These are phyloP conservation scores for Lycaena phlaeas DNA, from an alignment of 2,888 invertebrate genomes.

Conservation along the genomic window DNA sequence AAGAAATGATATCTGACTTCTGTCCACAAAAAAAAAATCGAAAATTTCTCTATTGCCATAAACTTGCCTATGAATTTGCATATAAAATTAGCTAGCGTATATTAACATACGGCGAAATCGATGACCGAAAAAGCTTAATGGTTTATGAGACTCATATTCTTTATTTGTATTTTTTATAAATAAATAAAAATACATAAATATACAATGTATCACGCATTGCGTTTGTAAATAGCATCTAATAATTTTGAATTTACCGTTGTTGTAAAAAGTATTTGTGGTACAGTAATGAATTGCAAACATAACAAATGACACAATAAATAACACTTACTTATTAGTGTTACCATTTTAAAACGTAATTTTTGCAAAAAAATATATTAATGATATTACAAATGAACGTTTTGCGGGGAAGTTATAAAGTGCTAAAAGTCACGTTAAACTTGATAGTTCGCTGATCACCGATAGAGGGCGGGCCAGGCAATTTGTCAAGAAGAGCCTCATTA, in stretches of 20 bases:
- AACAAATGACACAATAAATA: neutral
- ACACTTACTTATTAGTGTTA: neutral
- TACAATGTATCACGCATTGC: too few relatives aligned
- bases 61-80: too few relatives aligned
- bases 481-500: slow-evolving; percentile 59
- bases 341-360: neutral
- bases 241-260: neutral
- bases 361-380: neutral
- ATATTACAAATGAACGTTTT: slow-evolving; percentile 8
- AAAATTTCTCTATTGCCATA: too few relatives aligned
- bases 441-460: slow-evolving; percentile 57
- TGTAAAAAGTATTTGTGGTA: neutral
- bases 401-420: slow-evolving; percentile 19
- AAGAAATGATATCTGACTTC: too few relatives aligned
- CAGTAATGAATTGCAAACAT: neutral
- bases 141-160: too few relatives aligned
- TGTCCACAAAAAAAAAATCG: too few relatives aligned
- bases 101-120: too few relatives aligned
- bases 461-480: slow-evolving; percentile 59
- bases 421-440: slow-evolving; percentile 31
- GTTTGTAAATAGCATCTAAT: too few relatives aligned
- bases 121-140: too few relatives aligned
- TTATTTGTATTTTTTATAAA: too few relatives aligned
- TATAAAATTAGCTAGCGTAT: too few relatives aligned
- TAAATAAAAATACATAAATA: too few relatives aligned